Evolutionary conservation across 1,140 invertebrate genomes (phyloP), one percentile per base, ranked within the genome.

Genomic region (honey bee (Apis mellifera)): DNA sequence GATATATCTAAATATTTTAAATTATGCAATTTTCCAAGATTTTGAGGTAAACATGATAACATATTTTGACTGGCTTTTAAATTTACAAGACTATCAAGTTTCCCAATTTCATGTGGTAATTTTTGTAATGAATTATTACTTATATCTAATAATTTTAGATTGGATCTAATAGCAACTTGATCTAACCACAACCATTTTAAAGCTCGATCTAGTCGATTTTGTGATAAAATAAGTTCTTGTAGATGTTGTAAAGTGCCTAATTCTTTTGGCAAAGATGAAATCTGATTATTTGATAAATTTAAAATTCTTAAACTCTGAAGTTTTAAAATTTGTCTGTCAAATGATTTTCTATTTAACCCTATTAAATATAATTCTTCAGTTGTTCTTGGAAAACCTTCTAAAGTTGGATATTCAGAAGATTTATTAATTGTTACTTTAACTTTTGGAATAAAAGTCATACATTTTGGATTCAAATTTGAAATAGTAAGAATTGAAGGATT

Each of bases 271-370:
- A 98, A 91, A 86, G 94, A 95, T 72, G 95, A 95, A 59, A 98
- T 94, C 78, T 96, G 94, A 95, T 98, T 99, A 81, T 96, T 94
- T 57, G 96, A 97, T 68, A 98, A 93, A 95, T 98, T 96, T 77
- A 98, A 94, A 60, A 96, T 86, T 84, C 94, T 95, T 32, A 99
- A 94, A 90, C 95, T 95, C 52, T 95, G 94, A 7, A 97, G 90
- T 13, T 94, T 92, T 62, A 97, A 93, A 87, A 97, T 96, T 86
- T 96, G 96, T 87, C 95, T 93, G 88, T 96, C 95, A 78, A 97
- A 95, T 74, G 95, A 95, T 85, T 94, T 95, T 78, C 96, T 90
- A 48, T 95, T 92, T 9, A 97, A 93, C 65, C 95, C 95, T 86
- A 91, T 94, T 26, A 97, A 94, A 80, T 94, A 86, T 19, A 97